Base-by-base conservation (phyloP, 2,113 vertebrate genomes). In the Gallinago undulata region DNA sequence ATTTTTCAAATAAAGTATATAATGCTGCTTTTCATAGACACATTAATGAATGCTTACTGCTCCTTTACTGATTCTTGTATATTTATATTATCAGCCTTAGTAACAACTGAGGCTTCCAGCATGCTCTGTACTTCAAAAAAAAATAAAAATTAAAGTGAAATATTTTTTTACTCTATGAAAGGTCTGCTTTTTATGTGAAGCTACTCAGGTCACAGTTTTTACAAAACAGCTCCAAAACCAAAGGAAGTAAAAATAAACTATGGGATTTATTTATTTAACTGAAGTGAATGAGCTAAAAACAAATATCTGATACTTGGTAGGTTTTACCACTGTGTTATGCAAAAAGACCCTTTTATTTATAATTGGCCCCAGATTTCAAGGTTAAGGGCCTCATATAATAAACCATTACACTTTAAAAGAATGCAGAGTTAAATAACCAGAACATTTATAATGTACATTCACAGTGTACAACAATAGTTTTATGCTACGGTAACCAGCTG, bases 21-120 rank as follows among this genome's bases (percentile, higher is more conserved):
- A 93, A 93, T 48, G 18, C 21, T 74, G 84, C 66, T 95, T 64
- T 96, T 97, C 67, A 74, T 17, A 87, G 75, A 94, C 68, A 92
- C 24, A 57, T 66, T 93, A 89, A 97, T 45, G 45, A 97, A 92
- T 83, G 35, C 48, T 87, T 81, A 35, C 31, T 91, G 60, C 33
- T 86, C 33, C 57, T 95, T 85, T 91, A 91, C 48, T 9, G n/a
- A 92, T 66, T 62, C 70, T 50, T 80, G 37, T 51, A 57, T 70
- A 80, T 93, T 73, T 95, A 70, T 88, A 79, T 81, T 88, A 64
- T 68, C 47, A 69, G 35, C 50, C 31, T 73, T 11, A 13, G 28
- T 15, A 93, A 72, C 22, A 94, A 75, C 31, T n/a, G 41, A 87
- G 45, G 92, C 7, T 76, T 59, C 25, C 53, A 91, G 35, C 31